Conservation (phyloP, 37 sponge, comb jelly and placozoan species). For the Theonella swinhoei region DNA sequence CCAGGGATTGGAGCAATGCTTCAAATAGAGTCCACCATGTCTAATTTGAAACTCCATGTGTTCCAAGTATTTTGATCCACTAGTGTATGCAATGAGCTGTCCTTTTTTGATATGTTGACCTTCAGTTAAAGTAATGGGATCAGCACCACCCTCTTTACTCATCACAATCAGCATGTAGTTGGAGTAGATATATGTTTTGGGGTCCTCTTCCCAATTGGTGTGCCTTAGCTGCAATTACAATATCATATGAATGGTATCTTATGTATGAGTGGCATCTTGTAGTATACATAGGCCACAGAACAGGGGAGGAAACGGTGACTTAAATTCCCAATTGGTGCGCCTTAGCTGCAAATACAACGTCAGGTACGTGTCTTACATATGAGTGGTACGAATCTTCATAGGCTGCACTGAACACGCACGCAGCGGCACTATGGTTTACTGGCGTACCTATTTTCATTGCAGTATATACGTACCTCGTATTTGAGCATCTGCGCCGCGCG, state of each 20-base stretch:
- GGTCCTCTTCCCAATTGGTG: neutral
- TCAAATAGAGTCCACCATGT: neutral
- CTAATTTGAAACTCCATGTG: constrained; percentile 14
- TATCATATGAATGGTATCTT: neutral
- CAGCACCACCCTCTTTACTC: neutral
- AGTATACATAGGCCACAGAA: too few species aligned
- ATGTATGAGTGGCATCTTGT: neutral
- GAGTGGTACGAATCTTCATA: too few species aligned
- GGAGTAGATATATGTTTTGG: neutral
- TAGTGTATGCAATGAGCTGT: neutral
- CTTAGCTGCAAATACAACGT: too few species aligned
- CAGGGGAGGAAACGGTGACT: too few species aligned
- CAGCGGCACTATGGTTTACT: too few species aligned
- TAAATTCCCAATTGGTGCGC: too few species aligned
- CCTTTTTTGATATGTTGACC: neutral
- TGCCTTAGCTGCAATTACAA: neutral
- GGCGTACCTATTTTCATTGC: too few species aligned
- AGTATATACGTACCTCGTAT: too few species aligned
- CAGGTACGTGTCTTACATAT: too few species aligned
- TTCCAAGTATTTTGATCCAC: neutral
- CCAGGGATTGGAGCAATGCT: constrained; percentile 7
- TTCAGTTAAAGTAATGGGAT: neutral
- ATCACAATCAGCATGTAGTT: constrained; percentile 13
- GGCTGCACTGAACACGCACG: too few species aligned
- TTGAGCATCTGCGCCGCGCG: too few species aligned